These are phyloP conservation scores for Aphodius granarius DNA, from an alignment of 2,888 invertebrate genomes.

Conservation along the genomic window DNA sequence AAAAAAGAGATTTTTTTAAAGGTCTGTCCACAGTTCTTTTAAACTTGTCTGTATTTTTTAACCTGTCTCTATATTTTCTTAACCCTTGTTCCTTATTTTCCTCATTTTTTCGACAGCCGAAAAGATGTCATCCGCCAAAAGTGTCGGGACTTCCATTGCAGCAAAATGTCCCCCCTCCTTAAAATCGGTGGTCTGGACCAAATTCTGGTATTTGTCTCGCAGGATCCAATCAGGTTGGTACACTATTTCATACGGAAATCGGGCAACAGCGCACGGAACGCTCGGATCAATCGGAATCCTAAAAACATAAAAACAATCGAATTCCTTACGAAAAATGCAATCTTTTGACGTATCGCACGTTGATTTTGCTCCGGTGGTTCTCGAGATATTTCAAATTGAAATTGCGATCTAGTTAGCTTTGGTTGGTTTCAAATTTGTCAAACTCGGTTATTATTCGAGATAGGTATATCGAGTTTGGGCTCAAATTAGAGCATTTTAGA, in stretches of 20 bases:
- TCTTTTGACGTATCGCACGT: too few relatives aligned
- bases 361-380: too few relatives aligned
- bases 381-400: too few relatives aligned
- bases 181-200: constrained; percentile 65
- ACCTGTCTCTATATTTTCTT: too few relatives aligned
- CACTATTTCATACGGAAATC: constrained; percentile 69
- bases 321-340: neutral
- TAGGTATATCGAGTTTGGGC: too few relatives aligned
- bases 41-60: too few relatives aligned
- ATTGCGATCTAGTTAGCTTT: too few relatives aligned
- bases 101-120: constrained; percentile 53
- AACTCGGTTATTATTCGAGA: too few relatives aligned
- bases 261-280: constrained; percentile 74
- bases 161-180: constrained; percentile 83
- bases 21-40: neutral
- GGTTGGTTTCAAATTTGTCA: too few relatives aligned
- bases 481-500: too few relatives aligned
- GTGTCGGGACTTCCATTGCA: constrained; percentile 73
- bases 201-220: constrained; percentile 62
- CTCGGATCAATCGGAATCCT: constrained; percentile 22
- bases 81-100: constrained; percentile 8
- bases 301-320: neutral
- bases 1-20: neutral
- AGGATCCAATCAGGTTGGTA: constrained; percentile 63
- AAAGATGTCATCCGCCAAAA: constrained; percentile 71